Evolutionary conservation across 2,113 vertebrate species (phyloP), one percentile per base, ranked within the genome.

Genomic region (Nannospalax galili): DNA sequence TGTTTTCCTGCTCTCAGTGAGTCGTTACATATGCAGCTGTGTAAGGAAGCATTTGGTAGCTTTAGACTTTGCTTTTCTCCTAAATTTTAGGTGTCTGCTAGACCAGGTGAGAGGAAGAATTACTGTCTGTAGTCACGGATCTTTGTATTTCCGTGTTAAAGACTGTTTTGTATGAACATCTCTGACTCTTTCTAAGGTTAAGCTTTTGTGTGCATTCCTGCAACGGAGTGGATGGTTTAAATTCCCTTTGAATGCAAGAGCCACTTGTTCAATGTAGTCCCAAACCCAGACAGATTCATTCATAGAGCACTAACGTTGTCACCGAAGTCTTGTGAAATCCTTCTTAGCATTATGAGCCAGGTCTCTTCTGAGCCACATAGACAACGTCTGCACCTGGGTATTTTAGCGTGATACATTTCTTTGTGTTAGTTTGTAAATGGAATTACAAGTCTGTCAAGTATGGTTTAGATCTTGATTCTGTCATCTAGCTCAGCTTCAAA

Each of bases 401-500:
- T 45, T 42, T 73, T 12, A 87, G 22, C 32, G 26, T 35, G 69
- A 81, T 14, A 56, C 28, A 28, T 48, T 40, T 77, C 42, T 3
- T 90, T 20, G 58, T 78, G 45, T 42, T 89, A 75, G 26, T 84
- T 69, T 87, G 64, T 35, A 62, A 64, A 69, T 79, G 74, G 42
- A 95, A 80, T 90, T 78, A 65, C 26, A 79, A 79, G 73, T 69
- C 45, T 70, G 19, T 95, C 92, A 92, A 64, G 20, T 75, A 26
- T 20, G 15, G 84, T 95, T 91, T 75, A 64, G 69, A 75, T 93
- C 84, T 94, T 26, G 20, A 72, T 77, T 92, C 92, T 91, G 79
- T 73, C 67, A 70, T 79, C 87, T 40, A 42, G 42, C n/a, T 89
- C 35, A 30, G 28, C 67, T 91, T 74, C 40, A 77, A 91, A 96